Base-by-base conservation (phyloP, 2,888 invertebrate genomes). In the Cosmorhoe ocellata region DNA sequence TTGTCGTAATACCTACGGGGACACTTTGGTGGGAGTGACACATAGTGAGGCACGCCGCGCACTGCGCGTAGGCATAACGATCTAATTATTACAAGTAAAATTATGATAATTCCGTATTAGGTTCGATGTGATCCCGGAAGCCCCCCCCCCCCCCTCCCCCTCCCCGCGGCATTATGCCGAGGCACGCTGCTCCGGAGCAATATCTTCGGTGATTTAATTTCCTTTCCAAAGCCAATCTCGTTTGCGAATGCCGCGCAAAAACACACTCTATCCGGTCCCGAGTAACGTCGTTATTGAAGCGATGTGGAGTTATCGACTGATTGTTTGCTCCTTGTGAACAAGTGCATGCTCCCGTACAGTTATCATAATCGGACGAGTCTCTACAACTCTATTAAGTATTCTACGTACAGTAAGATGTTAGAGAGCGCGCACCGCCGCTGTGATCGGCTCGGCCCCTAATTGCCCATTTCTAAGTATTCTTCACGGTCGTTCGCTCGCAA, bases 181-280 rank as follows among this genome's bases (percentile, higher is more conserved):
- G 56, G 64, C 70, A 67, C 69, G 72, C 64, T 58, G 51, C 67
- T 66, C 60, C 66, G 56, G 59, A 57, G 61, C 68, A 66, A 72
- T 71, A 68, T 74, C 59, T 70, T 69, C 57, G 66, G 62, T 67
- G 67, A 75, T 74, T 76, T 71, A 68, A 76, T 76, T 75, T 74
- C 70, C 72, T 64, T 51, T 37, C 34, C 53, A 47, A 57, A 45
- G 48, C 33, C 56, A 51, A 51, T 54, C 49, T 46, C 48, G 39
- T 56, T 51, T 49, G 32, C 41, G 31, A 38, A 33, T 51, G 40
- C 26, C 30, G 26, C 11, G 34, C 30, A 24, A 45, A 40, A 51
- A 24, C 30, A 40, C 7, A 41, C 34, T 30, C 26, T 51, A 18
- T 36, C 24, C 9, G 28, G 12, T 3, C n/a, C 22, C 9, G 1